phyloP scores from a whole-genome alignment of 1,140 invertebrate genomes.

The Philopotamus ludificatus region DNA sequence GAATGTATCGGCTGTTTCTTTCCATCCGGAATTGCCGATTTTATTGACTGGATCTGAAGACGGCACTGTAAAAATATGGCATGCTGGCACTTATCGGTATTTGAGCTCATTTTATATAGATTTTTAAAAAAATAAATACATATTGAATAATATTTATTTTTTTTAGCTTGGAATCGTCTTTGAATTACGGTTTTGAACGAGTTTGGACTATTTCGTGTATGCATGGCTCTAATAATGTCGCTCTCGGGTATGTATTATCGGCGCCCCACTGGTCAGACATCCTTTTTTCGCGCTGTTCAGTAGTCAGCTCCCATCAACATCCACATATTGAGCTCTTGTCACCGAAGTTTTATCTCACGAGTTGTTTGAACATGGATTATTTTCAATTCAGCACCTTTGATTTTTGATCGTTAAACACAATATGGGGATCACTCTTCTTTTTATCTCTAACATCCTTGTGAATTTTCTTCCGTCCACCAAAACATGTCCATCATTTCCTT shows the following conservation, averaged over 20 bases:
- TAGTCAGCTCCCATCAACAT: too few relatives aligned
- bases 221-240: slow-evolving; percentile 95
- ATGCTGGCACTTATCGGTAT: slow-evolving; percentile 90
- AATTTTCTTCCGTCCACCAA: too few relatives aligned
- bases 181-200: slow-evolving; percentile 97
- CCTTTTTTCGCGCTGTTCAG: not conserved
- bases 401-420: too few relatives aligned
- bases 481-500: too few relatives aligned
- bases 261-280: not conserved
- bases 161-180: slow-evolving; percentile 82
- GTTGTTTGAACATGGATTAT: too few relatives aligned
- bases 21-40: slow-evolving; percentile 97
- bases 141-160: not conserved
- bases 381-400: too few relatives aligned
- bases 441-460: too few relatives aligned
- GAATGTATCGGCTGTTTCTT: slow-evolving; percentile 90
- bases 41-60: slow-evolving; percentile 98
- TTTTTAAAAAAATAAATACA: slow-evolving; percentile 1
- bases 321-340: too few relatives aligned
- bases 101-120: not conserved
- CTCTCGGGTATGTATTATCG: slow-evolving; percentile 67
- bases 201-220: slow-evolving; percentile 97
- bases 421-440: too few relatives aligned
- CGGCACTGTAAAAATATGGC: slow-evolving; percentile 95
- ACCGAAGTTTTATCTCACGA: too few relatives aligned